Percentiles rank a stretch among this genome's conserved stretches.
Evolutionary conservation across 2,888 invertebrate species (phyloP).

Genomic region (Drosophila prostipennis): DNA sequence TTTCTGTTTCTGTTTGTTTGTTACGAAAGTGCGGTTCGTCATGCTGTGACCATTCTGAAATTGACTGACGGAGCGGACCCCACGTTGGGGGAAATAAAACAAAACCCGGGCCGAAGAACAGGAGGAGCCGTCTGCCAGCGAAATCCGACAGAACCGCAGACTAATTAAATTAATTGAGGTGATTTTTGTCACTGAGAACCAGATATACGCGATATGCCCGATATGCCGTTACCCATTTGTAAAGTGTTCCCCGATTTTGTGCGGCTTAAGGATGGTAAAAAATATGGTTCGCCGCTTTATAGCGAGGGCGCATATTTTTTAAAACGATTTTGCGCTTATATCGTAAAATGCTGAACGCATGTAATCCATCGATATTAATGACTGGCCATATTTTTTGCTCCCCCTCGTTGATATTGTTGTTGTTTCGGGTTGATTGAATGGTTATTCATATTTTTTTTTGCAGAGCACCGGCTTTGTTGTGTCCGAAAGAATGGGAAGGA

Average conservation of each 20-base stretch:
- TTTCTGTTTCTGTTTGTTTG: slow-evolving; percentile 33
- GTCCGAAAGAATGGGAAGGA: slow-evolving; percentile 1
- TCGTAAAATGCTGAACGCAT: slow-evolving; percentile 68
- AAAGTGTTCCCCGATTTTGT: slow-evolving; percentile 46
- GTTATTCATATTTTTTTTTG: slow-evolving; percentile 69
- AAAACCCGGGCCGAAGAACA: slow-evolving; percentile 3
- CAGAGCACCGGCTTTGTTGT: slow-evolving; percentile 50
- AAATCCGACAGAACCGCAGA: slow-evolving; percentile 65
- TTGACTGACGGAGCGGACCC: slow-evolving; percentile 29
- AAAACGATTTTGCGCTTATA: slow-evolving; percentile 51
- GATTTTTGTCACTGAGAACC: slow-evolving; percentile 71
- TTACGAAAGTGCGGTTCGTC: slow-evolving; percentile 54
- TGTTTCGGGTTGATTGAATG: slow-evolving; percentile 70
- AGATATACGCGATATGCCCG: slow-evolving; percentile 33
- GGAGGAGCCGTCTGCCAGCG: slow-evolving; percentile 16
- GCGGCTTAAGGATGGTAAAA: slow-evolving; percentile 32
- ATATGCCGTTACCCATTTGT: slow-evolving; percentile 60
- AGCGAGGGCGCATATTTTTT: slow-evolving; percentile 43
- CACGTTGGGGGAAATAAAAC: slow-evolving; percentile 19
- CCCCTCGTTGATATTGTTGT: slow-evolving; percentile 14
- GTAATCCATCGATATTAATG: slow-evolving; percentile 79
- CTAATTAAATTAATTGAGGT: slow-evolving; percentile 80
- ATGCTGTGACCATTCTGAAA: slow-evolving; percentile 64
- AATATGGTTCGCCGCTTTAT: slow-evolving; percentile 35
- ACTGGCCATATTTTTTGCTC: slow-evolving; percentile 66